Conservation (phyloP, 1,140 invertebrate genomes). For the Archegozetes longisetosus region DNA sequence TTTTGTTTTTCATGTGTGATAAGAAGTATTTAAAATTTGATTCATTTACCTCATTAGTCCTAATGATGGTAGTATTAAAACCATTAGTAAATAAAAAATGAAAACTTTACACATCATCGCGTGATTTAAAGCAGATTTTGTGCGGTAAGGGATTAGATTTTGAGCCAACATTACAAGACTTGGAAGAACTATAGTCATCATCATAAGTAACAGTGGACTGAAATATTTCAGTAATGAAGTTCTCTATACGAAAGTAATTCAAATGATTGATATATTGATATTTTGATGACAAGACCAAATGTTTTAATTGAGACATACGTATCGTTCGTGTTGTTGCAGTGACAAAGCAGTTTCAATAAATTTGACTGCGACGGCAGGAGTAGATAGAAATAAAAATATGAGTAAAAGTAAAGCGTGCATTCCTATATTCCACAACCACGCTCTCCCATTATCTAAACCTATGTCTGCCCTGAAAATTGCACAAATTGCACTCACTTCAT, state of each 20-base stretch:
- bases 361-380: conserved; percentile 48
- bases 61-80: conserved; percentile 79
- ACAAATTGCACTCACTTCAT: not conserved
- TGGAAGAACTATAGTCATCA: conserved; percentile 72
- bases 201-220: conserved; percentile 52
- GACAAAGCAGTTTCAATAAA: conserved; percentile 41
- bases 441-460: conserved; percentile 57
- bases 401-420: conserved; percentile 65
- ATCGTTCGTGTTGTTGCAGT: not conserved
- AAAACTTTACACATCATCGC: conserved; percentile 87
- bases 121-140: conserved; percentile 74
- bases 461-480: conserved; percentile 57
- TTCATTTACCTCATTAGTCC: conserved; percentile 52
- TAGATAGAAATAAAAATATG: conserved; percentile 79
- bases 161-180: conserved; percentile 78
- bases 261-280: too few species aligned
- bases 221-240: conserved; percentile 23
- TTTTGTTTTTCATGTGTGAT: not conserved
- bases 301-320: too few species aligned
- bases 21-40: too few species aligned
- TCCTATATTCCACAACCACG: conserved; percentile 69
- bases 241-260: not conserved
- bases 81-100: conserved; percentile 78
- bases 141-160: conserved; percentile 75
- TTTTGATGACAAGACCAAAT: too few species aligned